Percentiles rank a stretch among this genome's conserved stretches.
These are phyloP conservation scores for Lucilia cuprina DNA, from an alignment of 1,140 invertebrate genomes.

Conservation along the genomic window DNA sequence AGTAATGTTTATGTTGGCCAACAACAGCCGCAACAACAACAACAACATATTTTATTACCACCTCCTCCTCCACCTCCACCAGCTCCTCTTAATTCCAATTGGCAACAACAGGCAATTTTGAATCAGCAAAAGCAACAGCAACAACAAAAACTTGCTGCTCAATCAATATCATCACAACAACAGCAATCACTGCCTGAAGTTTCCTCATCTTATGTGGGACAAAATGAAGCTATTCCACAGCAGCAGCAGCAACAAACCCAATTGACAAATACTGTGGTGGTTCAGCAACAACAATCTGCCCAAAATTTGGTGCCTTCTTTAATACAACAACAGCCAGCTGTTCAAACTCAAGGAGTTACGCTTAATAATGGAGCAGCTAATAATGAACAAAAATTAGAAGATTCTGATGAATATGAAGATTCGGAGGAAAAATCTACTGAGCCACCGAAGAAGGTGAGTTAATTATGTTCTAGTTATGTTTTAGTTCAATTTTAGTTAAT, in stretches of 20 bases:
- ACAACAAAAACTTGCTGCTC: conserved; percentile 41
- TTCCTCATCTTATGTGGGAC: conserved; percentile 41
- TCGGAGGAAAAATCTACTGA: conserved; percentile 60
- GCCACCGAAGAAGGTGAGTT: conserved; percentile 54
- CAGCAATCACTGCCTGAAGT: conserved; percentile 23
- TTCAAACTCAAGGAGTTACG: neutral
- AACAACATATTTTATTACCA: conserved; percentile 40
- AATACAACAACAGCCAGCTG: neutral
- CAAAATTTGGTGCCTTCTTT: conserved; percentile 1
- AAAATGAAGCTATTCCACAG: neutral
- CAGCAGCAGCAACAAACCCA: conserved; percentile 22
- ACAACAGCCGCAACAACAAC: conserved; percentile 43
- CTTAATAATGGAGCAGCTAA: neutral
- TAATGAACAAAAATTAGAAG: conserved; percentile 18
- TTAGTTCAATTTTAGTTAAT: no score
- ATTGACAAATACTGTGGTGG: neutral
- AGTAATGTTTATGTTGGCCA: conserved; percentile 37
- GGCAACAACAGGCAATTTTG: conserved; percentile 43
- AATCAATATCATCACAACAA: conserved; percentile 39
- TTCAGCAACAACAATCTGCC: conserved; percentile 25
- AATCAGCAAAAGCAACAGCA: conserved; percentile 40
- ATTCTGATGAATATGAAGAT: conserved; percentile 56
- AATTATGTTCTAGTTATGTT: no score
- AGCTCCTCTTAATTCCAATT: conserved; percentile 40
- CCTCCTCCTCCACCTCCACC: conserved; percentile 43